Evolutionary conservation across 1,140 invertebrate species (phyloP), one percentile per base, ranked within the genome.

Genomic region (Drosophila equinoxialis): DNA sequence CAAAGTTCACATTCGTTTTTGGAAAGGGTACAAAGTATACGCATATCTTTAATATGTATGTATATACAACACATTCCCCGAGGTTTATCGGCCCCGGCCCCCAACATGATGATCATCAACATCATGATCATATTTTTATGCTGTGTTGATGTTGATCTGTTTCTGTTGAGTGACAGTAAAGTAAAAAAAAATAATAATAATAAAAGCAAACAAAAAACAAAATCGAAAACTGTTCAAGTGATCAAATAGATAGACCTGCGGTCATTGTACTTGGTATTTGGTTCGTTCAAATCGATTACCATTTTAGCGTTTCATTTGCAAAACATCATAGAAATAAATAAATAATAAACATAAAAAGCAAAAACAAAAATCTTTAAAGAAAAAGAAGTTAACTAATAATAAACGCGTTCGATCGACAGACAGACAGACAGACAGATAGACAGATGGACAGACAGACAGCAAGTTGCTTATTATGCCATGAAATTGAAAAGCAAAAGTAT

Each of bases 401-500:
- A 66, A 35, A 5, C 10, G 45, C 45, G 45, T 51, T 51, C 10
- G 41, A 23, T n/a, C n/a, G 35, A 48, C 3, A 66, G 37, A 33
- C 13, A 39, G 33, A 13, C 62, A 60, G 62, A 37, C 45, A 37
- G 63, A n/a, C n/a, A n/a, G n/a, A n/a, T n/a, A n/a, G n/a, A n/a
- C 20, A 23, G 61, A 23, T 35, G 8, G 65, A 64, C 51, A 68
- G 70, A 65, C 62, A 60, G 62, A 37, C 45, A 37, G 63, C 54
- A 23, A 71, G 78, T 39, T 62, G 64, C 83, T 77, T 71, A 77
- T 82, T 73, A 82, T 79, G 82, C 75, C 82, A 79, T 71, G 61
- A 87, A 87, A 79, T 79, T 79, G 57, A 86, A 86, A 86, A 71
- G 62, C 69, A 72, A 72, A 75, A 87, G 79, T 84, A 89, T 87